These are phyloP conservation scores for Coregonus ussuriensis DNA, from an alignment of 2,797 vertebrate genomes.

Conservation along the genomic window DNA sequence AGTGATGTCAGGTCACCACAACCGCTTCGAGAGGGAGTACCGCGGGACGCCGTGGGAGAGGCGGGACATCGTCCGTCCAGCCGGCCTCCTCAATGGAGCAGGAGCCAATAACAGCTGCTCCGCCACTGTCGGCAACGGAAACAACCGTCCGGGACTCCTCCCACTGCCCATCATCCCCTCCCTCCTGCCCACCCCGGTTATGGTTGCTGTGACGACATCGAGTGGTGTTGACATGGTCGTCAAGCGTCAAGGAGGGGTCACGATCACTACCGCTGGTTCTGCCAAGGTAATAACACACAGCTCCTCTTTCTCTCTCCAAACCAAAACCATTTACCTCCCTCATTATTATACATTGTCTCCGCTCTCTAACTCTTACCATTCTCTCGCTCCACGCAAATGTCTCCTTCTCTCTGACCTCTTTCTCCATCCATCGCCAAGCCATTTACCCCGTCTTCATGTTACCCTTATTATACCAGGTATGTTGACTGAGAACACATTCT, in stretches of 20 bases:
- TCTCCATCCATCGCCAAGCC: conserved; percentile 43
- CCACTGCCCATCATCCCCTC: conserved; percentile 93
- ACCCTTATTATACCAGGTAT: too few species aligned
- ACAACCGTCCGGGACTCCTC: conserved; percentile 91
- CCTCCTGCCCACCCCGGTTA: conserved; percentile 87
- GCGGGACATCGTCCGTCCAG: conserved; percentile 85
- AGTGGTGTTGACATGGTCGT: conserved; percentile 83
- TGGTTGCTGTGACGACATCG: conserved; percentile 87
- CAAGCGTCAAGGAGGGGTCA: conserved; percentile 74
- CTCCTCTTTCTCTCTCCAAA: conserved; percentile 23
- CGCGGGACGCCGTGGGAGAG: conserved; percentile 89
- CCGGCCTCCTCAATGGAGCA: conserved; percentile 86
- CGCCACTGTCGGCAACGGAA: conserved; percentile 78
- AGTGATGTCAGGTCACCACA: conserved; percentile 98
- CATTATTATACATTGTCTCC: conserved; percentile 10
- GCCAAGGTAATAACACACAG: conserved; percentile 86
- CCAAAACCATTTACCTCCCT: conserved; percentile 34
- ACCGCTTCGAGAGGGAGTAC: conserved; percentile 97
- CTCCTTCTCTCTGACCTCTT: conserved; percentile 42
- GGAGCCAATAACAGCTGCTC: conserved; percentile 85
- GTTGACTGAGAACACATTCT: too few species aligned
- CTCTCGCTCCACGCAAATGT: conserved; percentile 30
- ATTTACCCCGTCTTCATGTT: conserved; percentile 59
- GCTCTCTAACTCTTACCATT: conserved; percentile 32
- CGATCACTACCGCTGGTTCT: conserved; percentile 75